Evolutionary conservation across 2,797 vertebrate genomes (phyloP).

Genomic region (Artibeus jamaicensis): DNA sequence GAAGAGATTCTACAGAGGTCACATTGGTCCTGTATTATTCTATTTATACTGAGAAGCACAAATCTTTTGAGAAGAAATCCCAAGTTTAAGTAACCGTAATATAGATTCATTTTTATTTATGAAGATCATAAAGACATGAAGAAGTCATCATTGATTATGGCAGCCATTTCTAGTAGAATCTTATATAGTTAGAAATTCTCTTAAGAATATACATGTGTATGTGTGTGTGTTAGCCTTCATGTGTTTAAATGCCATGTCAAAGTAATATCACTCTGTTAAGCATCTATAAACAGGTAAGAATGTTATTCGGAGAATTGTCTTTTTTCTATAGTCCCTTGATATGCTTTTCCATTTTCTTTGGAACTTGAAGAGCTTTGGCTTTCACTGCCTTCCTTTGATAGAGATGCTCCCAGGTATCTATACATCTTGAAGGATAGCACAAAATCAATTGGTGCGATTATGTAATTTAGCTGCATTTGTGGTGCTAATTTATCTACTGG

Average conservation of each 20-base stretch:
- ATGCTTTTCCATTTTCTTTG: slow-evolving; percentile 68
- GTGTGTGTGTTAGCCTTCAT: neutral
- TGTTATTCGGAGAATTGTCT: slow-evolving; percentile 45
- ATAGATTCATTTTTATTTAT: slow-evolving; percentile 40
- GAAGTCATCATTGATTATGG: neutral
- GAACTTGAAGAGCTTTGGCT: slow-evolving; percentile 73
- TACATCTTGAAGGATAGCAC: slow-evolving; percentile 82
- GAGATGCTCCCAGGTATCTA: slow-evolving; percentile 81
- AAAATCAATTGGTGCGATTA: slow-evolving; percentile 85
- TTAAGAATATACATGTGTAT: neutral
- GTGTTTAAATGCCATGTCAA: neutral
- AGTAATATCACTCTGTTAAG: slow-evolving; percentile 22
- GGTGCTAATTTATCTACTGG: slow-evolving; percentile 83
- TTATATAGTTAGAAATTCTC: neutral
- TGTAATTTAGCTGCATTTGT: slow-evolving; percentile 84
- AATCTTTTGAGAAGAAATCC: neutral
- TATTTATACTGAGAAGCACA: neutral
- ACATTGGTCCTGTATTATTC: neutral
- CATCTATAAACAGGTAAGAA: neutral
- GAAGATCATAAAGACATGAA: slow-evolving; percentile 32
- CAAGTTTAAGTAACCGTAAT: slow-evolving; percentile 18
- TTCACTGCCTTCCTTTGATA: slow-evolving; percentile 77
- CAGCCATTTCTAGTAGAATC: neutral
- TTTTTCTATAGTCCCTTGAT: slow-evolving; percentile 51
- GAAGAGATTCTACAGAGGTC: neutral